Evolutionary conservation across 2,888 invertebrate genomes (phyloP).

Genomic region (Hypercompe scribonia): DNA sequence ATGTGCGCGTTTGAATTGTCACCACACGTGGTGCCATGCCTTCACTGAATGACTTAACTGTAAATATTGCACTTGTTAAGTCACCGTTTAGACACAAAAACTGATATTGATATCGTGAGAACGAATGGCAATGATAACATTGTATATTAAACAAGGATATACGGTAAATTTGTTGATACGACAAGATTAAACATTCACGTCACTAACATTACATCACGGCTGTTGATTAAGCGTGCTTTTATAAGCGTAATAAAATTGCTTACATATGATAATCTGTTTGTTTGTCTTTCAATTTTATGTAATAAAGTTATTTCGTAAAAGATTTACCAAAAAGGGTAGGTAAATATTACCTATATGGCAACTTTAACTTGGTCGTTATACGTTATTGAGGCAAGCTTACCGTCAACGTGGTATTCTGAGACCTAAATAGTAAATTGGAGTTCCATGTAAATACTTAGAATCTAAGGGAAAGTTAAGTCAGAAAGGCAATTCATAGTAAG

Average conservation of each 20-base stretch:
- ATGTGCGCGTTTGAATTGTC: not conserved
- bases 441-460: not conserved
- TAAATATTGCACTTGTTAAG: not conserved
- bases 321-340: too few species aligned
- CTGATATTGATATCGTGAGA: constrained; percentile 33
- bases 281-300: constrained; percentile 10
- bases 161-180: constrained; percentile 32
- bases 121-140: constrained; percentile 22
- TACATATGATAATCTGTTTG: constrained; percentile 19
- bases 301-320: not conserved
- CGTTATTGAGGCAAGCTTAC: not conserved
- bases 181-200: constrained; percentile 18
- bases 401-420: not conserved
- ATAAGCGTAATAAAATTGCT: constrained; percentile 21
- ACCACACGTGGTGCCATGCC: not conserved
- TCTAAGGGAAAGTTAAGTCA: too few species aligned
- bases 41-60: not conserved
- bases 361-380: not conserved
- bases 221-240: constrained; percentile 22
- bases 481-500: too few species aligned
- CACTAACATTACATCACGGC: constrained; percentile 32
- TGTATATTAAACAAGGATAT: constrained; percentile 36
- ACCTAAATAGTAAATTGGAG: not conserved
- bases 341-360: not conserved
- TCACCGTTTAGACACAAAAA: not conserved